phyloP scores from a whole-genome alignment of 2,113 vertebrate genomes.

The Callopanchax toddi region DNA sequence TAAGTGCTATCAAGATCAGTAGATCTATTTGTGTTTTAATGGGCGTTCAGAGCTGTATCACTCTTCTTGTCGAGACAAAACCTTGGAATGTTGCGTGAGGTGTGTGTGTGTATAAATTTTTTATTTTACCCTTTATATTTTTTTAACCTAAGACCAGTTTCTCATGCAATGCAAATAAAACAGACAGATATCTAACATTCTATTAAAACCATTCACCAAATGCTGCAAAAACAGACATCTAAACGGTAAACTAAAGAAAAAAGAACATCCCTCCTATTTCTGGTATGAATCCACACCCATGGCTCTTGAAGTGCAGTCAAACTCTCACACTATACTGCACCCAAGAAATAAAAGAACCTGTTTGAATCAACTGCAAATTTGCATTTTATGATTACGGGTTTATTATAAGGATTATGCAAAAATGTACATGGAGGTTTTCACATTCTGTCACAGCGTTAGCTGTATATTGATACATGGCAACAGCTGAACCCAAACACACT shows the following conservation, averaged over 20 bases:
- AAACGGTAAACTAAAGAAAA: constrained; percentile 4
- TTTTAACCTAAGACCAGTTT: background rate
- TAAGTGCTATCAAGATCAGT: background rate
- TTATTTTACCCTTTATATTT: background rate
- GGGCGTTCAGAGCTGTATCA: background rate
- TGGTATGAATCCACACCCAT: background rate
- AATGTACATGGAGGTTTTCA: background rate
- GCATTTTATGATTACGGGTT: background rate
- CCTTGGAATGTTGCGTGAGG: background rate
- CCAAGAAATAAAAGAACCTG: background rate
- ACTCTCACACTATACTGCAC: background rate
- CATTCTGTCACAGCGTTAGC: background rate
- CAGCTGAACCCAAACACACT: background rate
- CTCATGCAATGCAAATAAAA: background rate
- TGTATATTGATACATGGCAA: background rate
- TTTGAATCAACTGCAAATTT: constrained; percentile 11
- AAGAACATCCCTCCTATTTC: background rate
- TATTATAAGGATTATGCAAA: background rate
- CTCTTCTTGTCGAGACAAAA: constrained; percentile 5
- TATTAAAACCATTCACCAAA: background rate
- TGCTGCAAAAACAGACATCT: background rate
- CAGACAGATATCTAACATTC: background rate
- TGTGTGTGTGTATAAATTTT: background rate
- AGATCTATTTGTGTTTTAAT: constrained; percentile 10
- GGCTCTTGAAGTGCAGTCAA: background rate